Evolutionary conservation across 2,888 invertebrate species (phyloP), one percentile per base, ranked within the genome.

Genomic region (Zygaena filipendulae): DNA sequence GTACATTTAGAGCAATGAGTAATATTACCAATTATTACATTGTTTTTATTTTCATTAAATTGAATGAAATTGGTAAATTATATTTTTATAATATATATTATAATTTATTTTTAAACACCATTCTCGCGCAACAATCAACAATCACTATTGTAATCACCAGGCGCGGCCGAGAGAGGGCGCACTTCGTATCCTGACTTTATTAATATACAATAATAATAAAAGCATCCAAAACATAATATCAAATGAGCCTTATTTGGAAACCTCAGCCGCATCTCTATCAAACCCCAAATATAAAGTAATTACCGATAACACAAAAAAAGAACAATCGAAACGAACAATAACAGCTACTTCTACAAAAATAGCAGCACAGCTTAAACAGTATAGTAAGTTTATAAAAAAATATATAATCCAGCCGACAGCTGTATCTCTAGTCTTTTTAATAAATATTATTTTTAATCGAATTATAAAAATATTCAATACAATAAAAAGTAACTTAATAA

Each of bases 1-100:
- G 71, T 81, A 81, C 81, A 81, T 80, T 80, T 77, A 81, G 77
- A 79, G 81, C 80, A 79, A 75, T 80, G 69, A 80, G 75, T 81
- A 79, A 81, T 79, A 75, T 80, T 75, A 77, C 77, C 79, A 74
- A 80, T 75, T 67, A 75, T 74, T 80, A 80, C 77, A 79, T 75
- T 74, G 75, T 81, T 74, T 69, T 70, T 75, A 77, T 58, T 59
- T 59, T 58, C 67, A 70, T 16, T 72, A 77, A 67, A 70, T 72
- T 58, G 70, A 77, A 75, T 72, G 72, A 75, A 74, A 63, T 70
- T 51, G 60, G 72, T 74, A 74, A 75, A 77, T 74, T 71, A 75
- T 71, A 68, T 57, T 61, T 57, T 61, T 67, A 70, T 63, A 70
- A 72, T 74, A 68, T 69, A 74, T 69, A 70, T 68, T 68, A n/a